phyloP scores from a whole-genome alignment of 2,113 vertebrate genomes.

The Rhea pennata region DNA sequence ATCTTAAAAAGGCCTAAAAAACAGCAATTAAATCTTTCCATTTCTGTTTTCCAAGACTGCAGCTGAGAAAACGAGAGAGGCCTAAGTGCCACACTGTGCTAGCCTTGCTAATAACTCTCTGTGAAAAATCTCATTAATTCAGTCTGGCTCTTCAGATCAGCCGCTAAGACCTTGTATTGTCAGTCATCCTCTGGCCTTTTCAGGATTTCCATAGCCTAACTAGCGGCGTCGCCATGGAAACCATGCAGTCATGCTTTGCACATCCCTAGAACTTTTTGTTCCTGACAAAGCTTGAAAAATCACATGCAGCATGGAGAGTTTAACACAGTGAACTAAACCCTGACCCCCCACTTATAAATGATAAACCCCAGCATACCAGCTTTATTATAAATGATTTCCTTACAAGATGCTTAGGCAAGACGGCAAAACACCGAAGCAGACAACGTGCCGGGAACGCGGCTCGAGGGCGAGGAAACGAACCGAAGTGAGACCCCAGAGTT shows the following conservation, averaged over 20 bases:
- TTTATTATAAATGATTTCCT: constrained; percentile 86
- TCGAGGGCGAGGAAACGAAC: constrained; percentile 37
- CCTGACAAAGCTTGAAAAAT: constrained; percentile 98
- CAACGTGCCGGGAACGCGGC: constrained; percentile 55
- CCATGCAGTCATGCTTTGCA: constrained; percentile 91
- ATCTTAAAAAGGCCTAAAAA: constrained; percentile 77
- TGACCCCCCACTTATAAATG: constrained; percentile 86
- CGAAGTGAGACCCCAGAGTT: constrained; percentile 1
- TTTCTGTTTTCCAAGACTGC: constrained; percentile 87
- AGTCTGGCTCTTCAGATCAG: constrained; percentile 92
- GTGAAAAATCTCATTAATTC: constrained; percentile 99
- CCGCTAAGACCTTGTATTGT: constrained; percentile 98
- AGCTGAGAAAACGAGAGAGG: constrained; percentile 75
- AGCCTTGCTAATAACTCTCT: constrained; percentile 92
- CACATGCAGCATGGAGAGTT: constrained; percentile 92
- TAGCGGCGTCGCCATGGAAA: constrained; percentile 96
- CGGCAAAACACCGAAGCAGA: constrained; percentile 74
- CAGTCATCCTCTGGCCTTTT: constrained; percentile 93
- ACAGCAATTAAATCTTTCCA: constrained; percentile 83
- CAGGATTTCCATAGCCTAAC: constrained; percentile 91
- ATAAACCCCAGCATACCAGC: constrained; percentile 83
- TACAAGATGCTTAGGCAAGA: constrained; percentile 82
- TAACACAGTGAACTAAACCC: constrained; percentile 89
- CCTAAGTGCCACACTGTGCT: constrained; percentile 77
- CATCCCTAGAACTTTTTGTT: constrained; percentile 91